Evolutionary conservation across 1,140 invertebrate genomes (phyloP), one percentile per base, ranked within the genome.

Genomic region (Zaprionus inermis): DNA sequence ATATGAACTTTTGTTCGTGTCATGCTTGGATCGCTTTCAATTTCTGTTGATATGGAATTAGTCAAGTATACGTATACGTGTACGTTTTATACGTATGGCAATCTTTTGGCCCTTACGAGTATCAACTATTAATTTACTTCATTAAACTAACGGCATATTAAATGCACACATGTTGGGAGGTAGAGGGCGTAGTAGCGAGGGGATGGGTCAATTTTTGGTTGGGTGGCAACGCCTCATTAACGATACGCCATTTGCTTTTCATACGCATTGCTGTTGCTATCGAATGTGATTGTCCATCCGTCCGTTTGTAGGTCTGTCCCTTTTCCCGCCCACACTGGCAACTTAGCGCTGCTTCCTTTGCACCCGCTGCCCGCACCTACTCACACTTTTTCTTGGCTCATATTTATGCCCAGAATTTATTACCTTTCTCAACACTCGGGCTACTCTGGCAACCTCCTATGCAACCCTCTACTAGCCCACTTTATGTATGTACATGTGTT

Each of bases 331-430:
- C 57, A 16, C 32, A 7, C 12, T n/a, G 38, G 24, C 49, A 9
- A n/a, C n/a, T n/a, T n/a, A n/a, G n/a, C n/a, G n/a, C n/a, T n/a
- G n/a, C n/a, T n/a, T n/a, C n/a, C n/a, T n/a, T n/a, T n/a, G n/a
- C n/a, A n/a, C n/a, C n/a, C n/a, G n/a, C n/a, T n/a, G n/a, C n/a
- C n/a, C n/a, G n/a, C n/a, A n/a, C n/a, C n/a, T n/a, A n/a, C n/a
- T n/a, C 36, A 12, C 6, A 12, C 32, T 20, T 46, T 22, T 18
- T 14, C 28, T 38, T 68, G 51, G 71, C 63, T 67, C 67, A 83
- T 79, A 83, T 82, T 82, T 83, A 83, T 83, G 80, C 18, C 72
- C 38, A 16, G 30, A 83, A 83, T 83, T 83, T 83, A 79, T 83
- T 63, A 73, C 60, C 77, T 63, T 64, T 71, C 52, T 44, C n/a